A percentile compares a stretch with the other conserved stretches of the same genome.
These are phyloP conservation scores for Apeltes quadracus DNA, from an alignment of 2,113 vertebrate genomes.

Conservation along the genomic window DNA sequence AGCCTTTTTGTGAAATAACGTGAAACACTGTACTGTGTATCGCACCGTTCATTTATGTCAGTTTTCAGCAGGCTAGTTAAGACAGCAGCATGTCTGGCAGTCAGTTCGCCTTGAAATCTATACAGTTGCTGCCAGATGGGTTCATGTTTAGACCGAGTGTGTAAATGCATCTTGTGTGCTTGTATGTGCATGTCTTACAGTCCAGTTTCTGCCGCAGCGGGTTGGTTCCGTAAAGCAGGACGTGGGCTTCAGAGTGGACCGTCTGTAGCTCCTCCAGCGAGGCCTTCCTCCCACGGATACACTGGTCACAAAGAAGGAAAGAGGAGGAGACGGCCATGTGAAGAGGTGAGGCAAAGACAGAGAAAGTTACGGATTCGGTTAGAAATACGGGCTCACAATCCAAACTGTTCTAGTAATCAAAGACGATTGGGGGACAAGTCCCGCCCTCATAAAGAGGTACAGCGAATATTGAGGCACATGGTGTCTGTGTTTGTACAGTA, in stretches of 20 bases:
- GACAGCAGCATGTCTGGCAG: background rate
- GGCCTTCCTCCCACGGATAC: conserved; percentile 94
- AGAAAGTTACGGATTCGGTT: background rate
- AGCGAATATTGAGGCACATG: conserved; percentile 13
- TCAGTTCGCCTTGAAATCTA: background rate
- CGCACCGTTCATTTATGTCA: background rate
- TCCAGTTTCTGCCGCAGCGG: conserved; percentile 96
- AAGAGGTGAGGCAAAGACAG: background rate
- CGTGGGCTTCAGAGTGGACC: conserved; percentile 92
- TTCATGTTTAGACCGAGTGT: background rate
- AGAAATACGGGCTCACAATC: background rate
- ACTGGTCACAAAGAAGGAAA: conserved; percentile 73
- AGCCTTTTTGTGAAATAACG: background rate
- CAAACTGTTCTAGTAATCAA: background rate
- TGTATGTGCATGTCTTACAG: conserved; percentile 81
- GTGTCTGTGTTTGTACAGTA: conserved; percentile 9
- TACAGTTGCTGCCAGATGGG: background rate
- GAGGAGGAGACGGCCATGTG: background rate
- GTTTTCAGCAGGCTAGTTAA: background rate
- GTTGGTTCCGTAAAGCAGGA: conserved; percentile 96
- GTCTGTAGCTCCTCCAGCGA: conserved; percentile 95
- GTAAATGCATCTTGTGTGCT: background rate
- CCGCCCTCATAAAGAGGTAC: background rate
- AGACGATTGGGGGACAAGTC: background rate
- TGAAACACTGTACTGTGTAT: background rate